These are phyloP conservation scores for Dilophus febrilis DNA, from an alignment of 2,888 invertebrate species.

Conservation along the genomic window DNA sequence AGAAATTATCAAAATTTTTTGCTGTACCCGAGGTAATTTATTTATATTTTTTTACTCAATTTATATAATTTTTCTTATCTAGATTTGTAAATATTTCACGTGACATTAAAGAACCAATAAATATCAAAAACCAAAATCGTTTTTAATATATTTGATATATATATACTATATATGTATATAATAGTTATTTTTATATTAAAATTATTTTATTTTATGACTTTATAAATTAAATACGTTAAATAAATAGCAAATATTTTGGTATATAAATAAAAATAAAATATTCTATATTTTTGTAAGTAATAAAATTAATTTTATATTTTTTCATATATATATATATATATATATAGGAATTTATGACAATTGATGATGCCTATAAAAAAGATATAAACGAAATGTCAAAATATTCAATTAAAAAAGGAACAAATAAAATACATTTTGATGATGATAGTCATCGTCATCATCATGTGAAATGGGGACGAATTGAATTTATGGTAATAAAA, in stretches of 20 bases:
- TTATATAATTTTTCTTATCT: background rate
- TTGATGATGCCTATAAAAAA: constrained; percentile 22
- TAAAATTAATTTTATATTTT: too few species aligned
- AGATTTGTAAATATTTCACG: too few species aligned
- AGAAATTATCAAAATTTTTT: constrained; percentile 28
- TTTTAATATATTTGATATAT: background rate
- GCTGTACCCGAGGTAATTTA: constrained; percentile 26
- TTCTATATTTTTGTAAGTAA: too few species aligned
- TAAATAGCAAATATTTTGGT: too few species aligned
- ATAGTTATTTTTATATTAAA: too few species aligned
- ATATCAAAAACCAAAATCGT: background rate
- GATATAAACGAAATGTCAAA: constrained; percentile 25
- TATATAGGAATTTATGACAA: constrained; percentile 23
- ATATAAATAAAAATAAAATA: too few species aligned
- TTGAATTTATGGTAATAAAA: constrained; percentile 24
- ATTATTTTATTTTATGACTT: too few species aligned
- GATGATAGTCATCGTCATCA: too few species aligned
- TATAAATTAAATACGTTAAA: too few species aligned
- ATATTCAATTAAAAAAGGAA: constrained; percentile 22
- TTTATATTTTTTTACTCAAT: background rate
- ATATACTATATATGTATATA: too few species aligned
- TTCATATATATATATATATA: background rate
- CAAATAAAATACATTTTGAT: constrained; percentile 14
- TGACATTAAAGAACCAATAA: too few species aligned
- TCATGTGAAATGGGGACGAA: constrained; percentile 21